Conservation (phyloP, 23 tunicate species). For the Diplosoma virens region DNA sequence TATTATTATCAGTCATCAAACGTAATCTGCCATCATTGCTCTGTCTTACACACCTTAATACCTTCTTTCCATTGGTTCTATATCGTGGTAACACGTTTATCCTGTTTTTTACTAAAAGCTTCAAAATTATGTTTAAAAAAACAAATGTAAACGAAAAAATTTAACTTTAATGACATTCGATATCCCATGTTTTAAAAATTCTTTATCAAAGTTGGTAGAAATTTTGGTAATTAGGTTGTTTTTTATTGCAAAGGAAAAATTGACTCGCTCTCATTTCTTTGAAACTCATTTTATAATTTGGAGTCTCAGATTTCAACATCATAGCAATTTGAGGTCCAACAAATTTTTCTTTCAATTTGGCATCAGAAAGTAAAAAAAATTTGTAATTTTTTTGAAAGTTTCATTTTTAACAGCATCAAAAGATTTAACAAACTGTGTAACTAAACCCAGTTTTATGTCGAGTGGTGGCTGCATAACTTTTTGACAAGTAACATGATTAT, state of each 20-base stretch:
- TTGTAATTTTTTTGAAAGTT: background rate
- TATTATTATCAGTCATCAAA: no score
- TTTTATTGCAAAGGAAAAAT: background rate
- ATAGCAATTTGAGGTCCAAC: background rate
- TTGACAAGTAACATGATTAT: background rate
- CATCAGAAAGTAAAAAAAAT: background rate
- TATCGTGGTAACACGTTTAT: background rate
- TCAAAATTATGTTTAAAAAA: background rate
- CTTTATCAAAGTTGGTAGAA: background rate
- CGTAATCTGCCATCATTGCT: background rate
- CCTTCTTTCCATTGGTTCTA: background rate
- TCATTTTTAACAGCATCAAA: background rate
- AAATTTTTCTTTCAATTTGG: background rate
- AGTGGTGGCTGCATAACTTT: background rate
- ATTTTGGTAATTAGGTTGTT: no score
- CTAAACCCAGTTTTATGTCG: background rate
- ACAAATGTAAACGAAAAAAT: background rate
- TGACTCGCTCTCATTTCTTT: background rate
- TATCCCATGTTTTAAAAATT: background rate
- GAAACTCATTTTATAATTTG: no score
- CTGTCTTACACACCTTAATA: background rate
- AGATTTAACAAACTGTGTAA: background rate
- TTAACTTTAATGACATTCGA: no score
- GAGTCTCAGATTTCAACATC: no score
- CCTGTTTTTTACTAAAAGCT: background rate